Base-by-base conservation (phyloP, 2,888 invertebrate genomes). In the Acanthococcus lagerstroemiae region DNA sequence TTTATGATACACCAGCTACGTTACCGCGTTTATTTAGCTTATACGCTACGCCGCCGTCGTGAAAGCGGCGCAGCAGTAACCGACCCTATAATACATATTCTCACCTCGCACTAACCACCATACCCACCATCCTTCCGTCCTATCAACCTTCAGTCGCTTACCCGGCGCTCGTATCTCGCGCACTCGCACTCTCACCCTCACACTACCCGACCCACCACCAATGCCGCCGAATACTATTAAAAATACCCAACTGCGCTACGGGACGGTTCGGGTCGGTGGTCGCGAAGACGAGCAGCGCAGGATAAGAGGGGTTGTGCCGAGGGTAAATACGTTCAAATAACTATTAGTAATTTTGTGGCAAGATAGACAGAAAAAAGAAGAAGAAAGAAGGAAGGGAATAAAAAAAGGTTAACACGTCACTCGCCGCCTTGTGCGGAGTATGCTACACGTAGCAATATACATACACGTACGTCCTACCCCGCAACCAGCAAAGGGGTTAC, bases 261-360 rank as follows among this genome's bases (percentile, higher is more conserved):
- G n/a, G n/a, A n/a, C n/a, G n/a, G n/a, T n/a, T n/a, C n/a, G n/a
- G n/a, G n/a, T n/a, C n/a, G n/a, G n/a, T n/a, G n/a, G n/a, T n/a
- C n/a, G n/a, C n/a, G n/a, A n/a, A n/a, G n/a, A n/a, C n/a, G n/a
- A n/a, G n/a, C n/a, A n/a, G n/a, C n/a, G n/a, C n/a, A n/a, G n/a
- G n/a, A n/a, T n/a, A n/a, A n/a, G n/a, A n/a, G n/a, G n/a, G n/a
- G n/a, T n/a, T n/a, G n/a, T n/a, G n/a, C n/a, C n/a, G n/a, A n/a
- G 45, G 58, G 58, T 58, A 58, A 58, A 58, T 45, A 45, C 58
- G 58, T 58, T 58, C 58, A 58, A 58, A 58, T 58, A 58, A 58
- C 58, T 58, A 58, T 58, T 58, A 58, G 58, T 58, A 58, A 58
- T 58, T 58, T 45, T 9, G 58, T 37, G 37, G 45, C 6, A 17